These are phyloP conservation scores for Heliconius sara DNA, from an alignment of 2,888 invertebrate genomes.

Conservation along the genomic window DNA sequence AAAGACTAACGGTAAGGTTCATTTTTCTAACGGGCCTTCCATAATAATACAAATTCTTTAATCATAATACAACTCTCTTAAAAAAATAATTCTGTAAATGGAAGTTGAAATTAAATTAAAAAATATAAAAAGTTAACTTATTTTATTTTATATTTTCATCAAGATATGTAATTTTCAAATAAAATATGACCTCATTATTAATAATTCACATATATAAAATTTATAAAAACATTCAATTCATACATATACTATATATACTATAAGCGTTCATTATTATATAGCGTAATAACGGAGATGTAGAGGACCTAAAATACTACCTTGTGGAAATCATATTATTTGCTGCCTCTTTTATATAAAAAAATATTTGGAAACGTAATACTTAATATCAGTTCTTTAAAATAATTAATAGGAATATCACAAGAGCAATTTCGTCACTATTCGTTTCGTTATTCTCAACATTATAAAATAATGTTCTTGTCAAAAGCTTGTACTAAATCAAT, in stretches of 20 bases:
- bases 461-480: neutral
- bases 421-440: neutral
- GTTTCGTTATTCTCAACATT: neutral
- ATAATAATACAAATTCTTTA: neutral
- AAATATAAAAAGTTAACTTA: neutral
- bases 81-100: neutral
- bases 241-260: neutral
- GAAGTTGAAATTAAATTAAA: neutral
- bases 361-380: slow-evolving; percentile 24
- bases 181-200: neutral
- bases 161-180: slow-evolving; percentile 16
- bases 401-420: slow-evolving; percentile 24
- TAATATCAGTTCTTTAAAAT: slow-evolving; percentile 14
- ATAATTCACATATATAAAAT: neutral
- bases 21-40: neutral
- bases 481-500: slow-evolving; percentile 3
- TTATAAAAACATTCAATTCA: neutral
- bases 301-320: neutral
- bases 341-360: neutral
- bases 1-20: neutral
- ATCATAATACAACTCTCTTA: neutral
- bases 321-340: neutral
- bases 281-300: neutral
- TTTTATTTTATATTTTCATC: neutral
- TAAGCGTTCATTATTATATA: neutral